Evolutionary conservation across 2,113 vertebrate genomes (phyloP).

Genomic region (Urocolius indicus): DNA sequence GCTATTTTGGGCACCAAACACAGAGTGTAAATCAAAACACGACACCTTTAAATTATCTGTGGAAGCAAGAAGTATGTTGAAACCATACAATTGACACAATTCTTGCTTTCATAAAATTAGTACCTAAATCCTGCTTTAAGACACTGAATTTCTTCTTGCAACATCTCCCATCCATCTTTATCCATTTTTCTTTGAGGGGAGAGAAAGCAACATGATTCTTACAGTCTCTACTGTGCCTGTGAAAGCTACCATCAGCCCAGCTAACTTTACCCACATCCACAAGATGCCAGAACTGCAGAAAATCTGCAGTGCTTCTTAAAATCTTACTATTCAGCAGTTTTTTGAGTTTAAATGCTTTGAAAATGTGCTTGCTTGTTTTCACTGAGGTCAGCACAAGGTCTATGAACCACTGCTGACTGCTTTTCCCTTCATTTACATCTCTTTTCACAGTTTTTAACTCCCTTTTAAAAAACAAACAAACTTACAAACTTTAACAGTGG

Average conservation of each 20-base stretch:
- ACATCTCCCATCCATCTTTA: neutral
- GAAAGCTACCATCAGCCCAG: slow-evolving; percentile 27
- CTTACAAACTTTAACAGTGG: neutral
- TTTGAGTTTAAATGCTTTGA: slow-evolving; percentile 9
- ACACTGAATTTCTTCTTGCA: neutral
- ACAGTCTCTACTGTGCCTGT: neutral
- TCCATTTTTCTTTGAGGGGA: neutral
- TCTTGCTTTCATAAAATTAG: neutral
- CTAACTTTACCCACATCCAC: slow-evolving; percentile 10
- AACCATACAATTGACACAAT: neutral
- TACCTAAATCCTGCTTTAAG: neutral
- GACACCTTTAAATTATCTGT: neutral
- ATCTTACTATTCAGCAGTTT: slow-evolving; percentile 36
- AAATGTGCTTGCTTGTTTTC: neutral
- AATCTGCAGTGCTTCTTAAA: slow-evolving; percentile 41
- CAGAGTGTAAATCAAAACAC: slow-evolving; percentile 15
- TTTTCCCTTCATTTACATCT: neutral
- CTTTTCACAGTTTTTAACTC: neutral
- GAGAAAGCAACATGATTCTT: neutral
- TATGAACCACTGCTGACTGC: neutral
- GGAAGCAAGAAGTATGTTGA: neutral
- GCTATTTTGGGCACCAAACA: slow-evolving; percentile 13
- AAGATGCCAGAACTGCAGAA: slow-evolving; percentile 43
- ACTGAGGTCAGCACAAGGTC: neutral
- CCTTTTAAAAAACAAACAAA: neutral